Conservation (phyloP, 2,888 invertebrate genomes). For the Volucella zonaria region DNA sequence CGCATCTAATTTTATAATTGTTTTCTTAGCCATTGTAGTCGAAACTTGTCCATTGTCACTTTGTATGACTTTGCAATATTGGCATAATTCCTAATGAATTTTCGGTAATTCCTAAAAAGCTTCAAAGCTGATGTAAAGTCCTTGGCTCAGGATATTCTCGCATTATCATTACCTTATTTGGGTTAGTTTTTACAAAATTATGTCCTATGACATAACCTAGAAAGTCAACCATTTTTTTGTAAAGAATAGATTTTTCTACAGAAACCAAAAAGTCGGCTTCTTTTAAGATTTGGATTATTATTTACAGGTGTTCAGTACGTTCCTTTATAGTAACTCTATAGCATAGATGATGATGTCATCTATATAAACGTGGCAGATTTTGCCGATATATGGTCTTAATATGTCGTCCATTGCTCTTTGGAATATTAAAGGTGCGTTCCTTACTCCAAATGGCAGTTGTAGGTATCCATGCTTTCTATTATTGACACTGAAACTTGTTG, state of each 20-base stretch:
- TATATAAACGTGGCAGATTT: not conserved
- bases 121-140: constrained; percentile 19
- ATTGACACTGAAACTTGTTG: constrained; percentile 4
- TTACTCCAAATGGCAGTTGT: no score
- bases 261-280: no score
- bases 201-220: constrained; percentile 35
- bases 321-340: constrained; percentile 16
- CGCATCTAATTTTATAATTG: not conserved
- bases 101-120: constrained; percentile 29
- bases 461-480: no score
- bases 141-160: not conserved
- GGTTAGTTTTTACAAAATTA: constrained; percentile 29
- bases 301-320: not conserved
- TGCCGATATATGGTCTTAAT: no score
- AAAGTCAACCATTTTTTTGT: constrained; percentile 45
- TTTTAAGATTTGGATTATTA: constrained; percentile 37
- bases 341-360: constrained; percentile 38
- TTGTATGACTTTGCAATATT: constrained; percentile 29
- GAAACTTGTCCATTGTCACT: constrained; percentile 27
- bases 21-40: constrained; percentile 27
- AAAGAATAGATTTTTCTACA: not conserved
- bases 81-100: constrained; percentile 31
- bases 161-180: constrained; percentile 7
- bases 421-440: no score
- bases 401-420: no score